These are phyloP conservation scores for Halocynthia roretzi DNA, from an alignment of 23 tunicate genomes.

Conservation along the genomic window DNA sequence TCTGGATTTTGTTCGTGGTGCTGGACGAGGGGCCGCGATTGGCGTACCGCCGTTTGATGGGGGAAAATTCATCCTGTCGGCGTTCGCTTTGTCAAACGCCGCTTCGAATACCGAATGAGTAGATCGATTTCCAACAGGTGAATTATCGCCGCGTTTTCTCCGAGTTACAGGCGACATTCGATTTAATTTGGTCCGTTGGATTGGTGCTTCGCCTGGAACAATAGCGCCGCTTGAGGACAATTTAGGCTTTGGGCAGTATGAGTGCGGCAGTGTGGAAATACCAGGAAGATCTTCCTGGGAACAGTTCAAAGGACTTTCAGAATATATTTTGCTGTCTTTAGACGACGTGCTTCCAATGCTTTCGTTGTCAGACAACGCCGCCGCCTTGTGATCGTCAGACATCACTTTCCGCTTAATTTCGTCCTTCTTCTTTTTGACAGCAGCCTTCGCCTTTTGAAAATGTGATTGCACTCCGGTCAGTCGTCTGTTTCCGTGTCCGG, in stretches of 20 bases:
- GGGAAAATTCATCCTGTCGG: no score
- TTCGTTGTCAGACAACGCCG: background rate
- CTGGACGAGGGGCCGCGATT: no score
- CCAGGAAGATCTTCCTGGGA: conserved; percentile 1
- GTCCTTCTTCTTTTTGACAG: background rate
- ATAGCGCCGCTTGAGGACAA: background rate
- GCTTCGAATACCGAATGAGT: no score
- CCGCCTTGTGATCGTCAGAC: background rate
- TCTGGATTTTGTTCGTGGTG: no score
- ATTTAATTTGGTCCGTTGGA: background rate
- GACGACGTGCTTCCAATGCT: background rate
- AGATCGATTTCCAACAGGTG: no score
- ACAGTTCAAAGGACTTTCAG: background rate
- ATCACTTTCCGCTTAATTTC: background rate
- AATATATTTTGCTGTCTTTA: background rate
- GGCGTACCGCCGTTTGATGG: no score
- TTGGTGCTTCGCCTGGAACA: background rate
- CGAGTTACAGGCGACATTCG: conserved; percentile 7
- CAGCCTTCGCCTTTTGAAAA: conserved; percentile 7
- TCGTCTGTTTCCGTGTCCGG: background rate
- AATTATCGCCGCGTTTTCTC: background rate
- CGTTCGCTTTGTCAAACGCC: no score
- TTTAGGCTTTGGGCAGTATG: background rate
- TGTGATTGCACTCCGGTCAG: conserved; percentile 2
- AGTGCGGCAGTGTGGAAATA: background rate